Evolutionary conservation across 2,888 invertebrate species (phyloP).

Genomic region (Hololepta plana): DNA sequence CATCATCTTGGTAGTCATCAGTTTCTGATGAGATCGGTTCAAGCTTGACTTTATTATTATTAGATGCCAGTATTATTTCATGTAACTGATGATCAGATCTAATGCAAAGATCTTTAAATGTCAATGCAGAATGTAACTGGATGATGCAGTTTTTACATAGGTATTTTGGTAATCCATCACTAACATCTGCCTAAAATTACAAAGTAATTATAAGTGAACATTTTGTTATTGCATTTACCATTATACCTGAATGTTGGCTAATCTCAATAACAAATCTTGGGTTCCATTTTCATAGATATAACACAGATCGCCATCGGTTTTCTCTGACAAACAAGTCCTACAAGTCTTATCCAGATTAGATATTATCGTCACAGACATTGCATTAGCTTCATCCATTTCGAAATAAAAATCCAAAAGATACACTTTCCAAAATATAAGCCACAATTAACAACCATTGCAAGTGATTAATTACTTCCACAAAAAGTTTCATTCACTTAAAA

Average conservation of each 20-base stretch:
- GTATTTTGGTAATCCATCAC: conserved; percentile 19
- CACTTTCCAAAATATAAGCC: too few species aligned
- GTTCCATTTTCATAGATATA: conserved; percentile 17
- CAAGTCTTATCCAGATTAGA: conserved; percentile 19
- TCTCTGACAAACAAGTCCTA: conserved; percentile 21
- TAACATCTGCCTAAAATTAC: conserved; percentile 16
- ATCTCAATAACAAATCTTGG: conserved; percentile 13
- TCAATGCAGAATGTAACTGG: conserved; percentile 16
- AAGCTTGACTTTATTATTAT: too few species aligned
- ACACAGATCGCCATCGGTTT: conserved; percentile 15
- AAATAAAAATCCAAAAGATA: too few species aligned
- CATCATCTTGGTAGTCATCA: conserved; percentile 3
- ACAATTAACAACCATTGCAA: too few species aligned
- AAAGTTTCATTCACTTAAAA: too few species aligned
- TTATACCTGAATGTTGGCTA: conserved; percentile 16
- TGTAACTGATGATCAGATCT: conserved; percentile 18
- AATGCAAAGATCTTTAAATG: conserved; percentile 19
- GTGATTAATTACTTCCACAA: too few species aligned
- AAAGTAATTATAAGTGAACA: conserved; percentile 9
- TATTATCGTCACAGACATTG: conserved; percentile 8
- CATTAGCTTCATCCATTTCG: too few species aligned
- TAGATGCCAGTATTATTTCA: conserved; percentile 9
- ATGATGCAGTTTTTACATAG: conserved; percentile 19
- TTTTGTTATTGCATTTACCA: conserved; percentile 4
- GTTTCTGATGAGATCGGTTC: too few species aligned